Evolutionary conservation across 1,140 invertebrate species (phyloP), one percentile per base, ranked within the genome.

Genomic region (Drosophila baimaii): DNA sequence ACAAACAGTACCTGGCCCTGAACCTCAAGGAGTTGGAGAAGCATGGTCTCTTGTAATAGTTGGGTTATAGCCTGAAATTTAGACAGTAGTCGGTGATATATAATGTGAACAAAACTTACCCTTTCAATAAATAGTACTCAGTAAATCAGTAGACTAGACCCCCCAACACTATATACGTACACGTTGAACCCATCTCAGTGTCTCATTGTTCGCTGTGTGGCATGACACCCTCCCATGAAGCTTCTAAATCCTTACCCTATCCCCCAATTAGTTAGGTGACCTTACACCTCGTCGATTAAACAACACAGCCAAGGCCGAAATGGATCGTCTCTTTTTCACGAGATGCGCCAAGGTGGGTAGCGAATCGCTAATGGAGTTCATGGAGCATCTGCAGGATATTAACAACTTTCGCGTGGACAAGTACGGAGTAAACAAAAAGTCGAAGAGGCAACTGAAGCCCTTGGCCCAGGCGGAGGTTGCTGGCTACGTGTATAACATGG

Each of bases 311-410:
- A 88, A 88, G 64, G 94, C 96, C 5, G 94, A 94, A 72, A 91
- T 98, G 21, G 90, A 91, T 81, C 81, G 88, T 0, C 17, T 92
- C 4, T 97, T 98, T 92, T 98, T 97, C 92, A 97, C 98, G 92
- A 93, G 97, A 8, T 96, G 97, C 15, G 97, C 97, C 5, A 98
- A 98, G 93, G 96, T 97, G n/a, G 96, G 96, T 44, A 96, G 95
- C 51, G 96, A 98, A 90, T 97, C 97, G 0, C 95, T 97, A 57
- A 96, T 97, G 95, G 96, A 97, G 84, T 93, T 98, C 3, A 92
- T 98, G 27, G 95, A 96, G 12, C 93, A 95, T 52, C 94, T 92
- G 15, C 77, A 90, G 63, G 19, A 74, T 8, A 61, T 89, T 15
- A 90, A 91, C 47, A 35, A 78, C 33, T 76, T 90, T 10, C 19